A percentile compares a stretch with the other conserved stretches of the same genome.
phyloP scores from a whole-genome alignment of 1,140 invertebrate species.

The Drosophila dunni region DNA sequence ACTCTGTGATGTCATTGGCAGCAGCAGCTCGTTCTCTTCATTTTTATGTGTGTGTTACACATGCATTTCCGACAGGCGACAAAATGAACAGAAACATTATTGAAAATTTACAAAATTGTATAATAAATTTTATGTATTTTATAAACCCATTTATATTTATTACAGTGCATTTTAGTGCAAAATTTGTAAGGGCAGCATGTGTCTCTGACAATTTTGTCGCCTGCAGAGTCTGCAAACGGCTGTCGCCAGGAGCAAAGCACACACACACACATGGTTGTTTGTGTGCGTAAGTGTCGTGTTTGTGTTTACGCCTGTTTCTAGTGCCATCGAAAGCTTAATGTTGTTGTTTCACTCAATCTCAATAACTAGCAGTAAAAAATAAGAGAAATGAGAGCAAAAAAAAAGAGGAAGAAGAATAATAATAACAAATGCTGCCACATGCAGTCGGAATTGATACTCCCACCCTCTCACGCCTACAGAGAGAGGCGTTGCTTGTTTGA shows the following conservation, averaged over 20 bases:
- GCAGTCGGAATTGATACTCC: conserved; percentile 36
- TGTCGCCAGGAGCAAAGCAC: conserved; percentile 2
- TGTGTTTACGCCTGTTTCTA: conserved; percentile 48
- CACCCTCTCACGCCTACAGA: not conserved
- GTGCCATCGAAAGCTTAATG: conserved; percentile 40
- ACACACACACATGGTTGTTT: conserved; percentile 6
- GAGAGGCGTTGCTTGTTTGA: conserved; percentile 54
- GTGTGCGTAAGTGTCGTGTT: conserved; percentile 40
- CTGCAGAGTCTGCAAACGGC: conserved; percentile 15
- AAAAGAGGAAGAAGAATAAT: conserved; percentile 7
- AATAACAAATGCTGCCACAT: conserved; percentile 69
- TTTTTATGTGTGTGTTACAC: not conserved
- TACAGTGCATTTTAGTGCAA: not conserved
- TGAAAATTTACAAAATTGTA: not conserved
- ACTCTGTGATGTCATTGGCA: conserved; percentile 27
- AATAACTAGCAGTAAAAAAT: conserved; percentile 44
- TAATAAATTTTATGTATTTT: not conserved
- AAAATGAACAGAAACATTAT: not conserved
- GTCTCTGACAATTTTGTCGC: conserved; percentile 30
- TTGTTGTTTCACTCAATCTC: conserved; percentile 45
- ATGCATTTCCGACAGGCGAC: conserved; percentile 31
- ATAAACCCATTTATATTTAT: too few relatives aligned
- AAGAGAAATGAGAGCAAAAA: conserved; percentile 12
- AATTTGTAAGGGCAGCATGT: not conserved
- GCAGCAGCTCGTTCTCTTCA: conserved; percentile 23